Evolutionary conservation across 2,797 vertebrate species (phyloP), one percentile per base, ranked within the genome.

Genomic region (Gymnopithys bicolor): DNA sequence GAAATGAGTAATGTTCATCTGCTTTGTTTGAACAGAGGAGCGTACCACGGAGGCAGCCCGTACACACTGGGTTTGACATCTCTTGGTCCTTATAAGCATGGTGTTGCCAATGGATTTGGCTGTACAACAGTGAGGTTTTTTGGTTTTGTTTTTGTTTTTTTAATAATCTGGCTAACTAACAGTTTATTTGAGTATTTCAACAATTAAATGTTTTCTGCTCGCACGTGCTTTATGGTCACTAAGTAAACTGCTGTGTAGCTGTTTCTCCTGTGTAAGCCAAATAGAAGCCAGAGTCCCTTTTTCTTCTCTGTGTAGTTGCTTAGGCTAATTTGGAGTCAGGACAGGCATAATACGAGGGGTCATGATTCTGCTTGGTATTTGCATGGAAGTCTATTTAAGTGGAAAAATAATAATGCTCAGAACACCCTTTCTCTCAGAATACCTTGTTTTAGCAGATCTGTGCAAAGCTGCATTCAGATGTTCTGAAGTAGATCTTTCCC

Each of bases 21-120:
- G 19, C 64, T 84, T 76, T 94, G 8, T 93, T 92, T 95, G 59
- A 88, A 24, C 97, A 99, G 99, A 94, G 99, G 99, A 33, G 98
- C 98, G 5, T 99, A 99, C 96, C 99, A 99, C 0, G 99, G 99
- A 49, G 96, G 98, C 68, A 99, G 98, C 88, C 97, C 98, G 32
- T 98, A 97, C 45, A 71, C 98, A 0, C 96, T 99, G 91, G 99
- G 98, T 62, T 95, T 99, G 88, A 99, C 99, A 10, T 98, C 98
- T 23, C 87, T 99, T 45, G 79, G 97, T 24, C 5, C 23, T 19
- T 99, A 98, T 93, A 99, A 99, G 95, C 98, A 97, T 80, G 96
- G 97, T 7, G 69, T 99, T 27, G 97, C 98, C 77, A 97, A 87
- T 69, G 98, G 98, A 48, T 94, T 97, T 56, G 98, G 99, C 95